A percentile compares a stretch with the other conserved stretches of the same genome.
These are phyloP conservation scores for Cryptus viduatorius DNA, from an alignment of 2,888 invertebrate genomes.

Conservation along the genomic window DNA sequence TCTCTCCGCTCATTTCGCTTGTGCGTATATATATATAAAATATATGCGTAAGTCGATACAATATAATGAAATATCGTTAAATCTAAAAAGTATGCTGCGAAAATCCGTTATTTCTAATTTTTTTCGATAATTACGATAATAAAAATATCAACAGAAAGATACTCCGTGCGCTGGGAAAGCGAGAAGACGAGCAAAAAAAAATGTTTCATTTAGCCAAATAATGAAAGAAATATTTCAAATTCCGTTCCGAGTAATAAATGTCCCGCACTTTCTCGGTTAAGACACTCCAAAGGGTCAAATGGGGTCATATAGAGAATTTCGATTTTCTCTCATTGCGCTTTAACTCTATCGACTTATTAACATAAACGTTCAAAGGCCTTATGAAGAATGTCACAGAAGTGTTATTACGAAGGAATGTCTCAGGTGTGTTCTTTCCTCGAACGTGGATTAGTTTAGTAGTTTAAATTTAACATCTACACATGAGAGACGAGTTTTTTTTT, in stretches of 20 bases:
- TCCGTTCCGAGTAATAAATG: conserved; percentile 60
- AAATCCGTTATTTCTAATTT: conserved; percentile 65
- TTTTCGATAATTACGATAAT: conserved; percentile 62
- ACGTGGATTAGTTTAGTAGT: conserved; percentile 60
- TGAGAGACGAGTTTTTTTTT: conserved; percentile 47
- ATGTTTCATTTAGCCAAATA: neutral
- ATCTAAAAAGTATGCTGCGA: conserved; percentile 79
- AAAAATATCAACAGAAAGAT: conserved; percentile 60
- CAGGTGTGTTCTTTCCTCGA: conserved; percentile 75
- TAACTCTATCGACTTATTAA: conserved; percentile 60
- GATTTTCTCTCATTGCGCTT: conserved; percentile 22
- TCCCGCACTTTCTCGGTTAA: conserved; percentile 63
- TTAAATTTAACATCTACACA: conserved; percentile 2
- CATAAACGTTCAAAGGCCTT: conserved; percentile 78
- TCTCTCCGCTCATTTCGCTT: conserved; percentile 53
- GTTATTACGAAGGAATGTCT: conserved; percentile 83
- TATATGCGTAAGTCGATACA: conserved; percentile 68
- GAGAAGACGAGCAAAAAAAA: conserved; percentile 17
- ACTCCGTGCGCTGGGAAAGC: conserved; percentile 68
- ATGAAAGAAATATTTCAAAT: conserved; percentile 15
- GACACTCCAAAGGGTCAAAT: neutral
- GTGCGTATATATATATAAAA: conserved; percentile 2
- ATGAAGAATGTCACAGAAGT: conserved; percentile 83
- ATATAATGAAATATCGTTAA: conserved; percentile 79
- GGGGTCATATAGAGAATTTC: neutral